phyloP scores from a whole-genome alignment of 2,888 invertebrate genomes.

The Mechanitis mazaeus region DNA sequence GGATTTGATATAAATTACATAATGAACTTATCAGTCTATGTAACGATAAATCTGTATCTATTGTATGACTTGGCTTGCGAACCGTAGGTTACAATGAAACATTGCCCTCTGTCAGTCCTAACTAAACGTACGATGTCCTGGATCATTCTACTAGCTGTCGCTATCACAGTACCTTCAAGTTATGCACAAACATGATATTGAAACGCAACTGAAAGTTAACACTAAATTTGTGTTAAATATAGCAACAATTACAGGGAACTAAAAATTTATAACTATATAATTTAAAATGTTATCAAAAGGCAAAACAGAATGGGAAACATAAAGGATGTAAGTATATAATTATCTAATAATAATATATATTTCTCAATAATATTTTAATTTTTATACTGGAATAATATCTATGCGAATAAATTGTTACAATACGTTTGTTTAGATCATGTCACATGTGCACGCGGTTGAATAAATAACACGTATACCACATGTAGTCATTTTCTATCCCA shows the following conservation, averaged over 20 bases:
- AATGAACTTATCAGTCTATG: neutral
- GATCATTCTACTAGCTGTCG: neutral
- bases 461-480: neutral
- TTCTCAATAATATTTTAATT: too few species aligned
- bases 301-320: too few species aligned
- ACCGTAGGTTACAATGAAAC: slow-evolving; percentile 2
- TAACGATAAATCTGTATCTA: slow-evolving; percentile 2
- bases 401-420: slow-evolving; percentile 2
- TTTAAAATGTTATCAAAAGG: too few species aligned
- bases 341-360: too few species aligned
- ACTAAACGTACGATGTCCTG: neutral
- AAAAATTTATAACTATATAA: too few species aligned
- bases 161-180: too few species aligned
- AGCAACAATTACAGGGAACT: too few species aligned
- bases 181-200: too few species aligned
- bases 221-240: too few species aligned
- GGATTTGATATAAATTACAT: neutral
- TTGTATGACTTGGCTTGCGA: neutral
- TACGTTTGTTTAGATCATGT: slow-evolving; percentile 1
- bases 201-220: too few species aligned
- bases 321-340: too few species aligned
- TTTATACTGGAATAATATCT: too few species aligned
- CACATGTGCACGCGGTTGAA: slow-evolving; percentile 4
- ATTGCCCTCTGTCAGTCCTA: neutral
- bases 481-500: neutral